Conservation (phyloP, 2,888 invertebrate species). For the Dicycla oo region DNA sequence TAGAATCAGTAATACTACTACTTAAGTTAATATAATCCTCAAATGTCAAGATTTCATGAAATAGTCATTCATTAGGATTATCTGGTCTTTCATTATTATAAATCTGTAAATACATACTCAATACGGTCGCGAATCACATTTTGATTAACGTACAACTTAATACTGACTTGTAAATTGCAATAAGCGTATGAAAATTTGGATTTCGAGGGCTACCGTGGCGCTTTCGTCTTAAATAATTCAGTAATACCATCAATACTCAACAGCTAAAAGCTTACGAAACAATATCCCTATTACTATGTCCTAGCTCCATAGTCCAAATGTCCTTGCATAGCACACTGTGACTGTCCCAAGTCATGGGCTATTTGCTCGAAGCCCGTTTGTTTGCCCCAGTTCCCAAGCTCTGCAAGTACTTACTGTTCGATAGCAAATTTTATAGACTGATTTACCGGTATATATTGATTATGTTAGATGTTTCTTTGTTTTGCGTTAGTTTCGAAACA, state of each 20-base stretch:
- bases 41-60: too few relatives aligned
- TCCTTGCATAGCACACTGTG: constrained; percentile 57
- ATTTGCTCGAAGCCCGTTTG: constrained; percentile 59
- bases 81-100: too few relatives aligned
- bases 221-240: background rate
- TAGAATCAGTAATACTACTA: too few relatives aligned
- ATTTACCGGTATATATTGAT: constrained; percentile 55
- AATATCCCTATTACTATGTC: constrained; percentile 21
- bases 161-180: too few relatives aligned
- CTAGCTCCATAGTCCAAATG: constrained; percentile 32
- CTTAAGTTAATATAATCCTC: too few relatives aligned
- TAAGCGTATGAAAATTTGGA: too few relatives aligned
- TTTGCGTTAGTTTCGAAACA: constrained; percentile 45
- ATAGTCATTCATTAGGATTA: too few relatives aligned
- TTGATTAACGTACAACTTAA: too few relatives aligned
- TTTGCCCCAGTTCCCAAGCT: constrained; percentile 69
- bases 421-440: constrained; percentile 51
- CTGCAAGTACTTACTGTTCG: constrained; percentile 38
- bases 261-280: constrained; percentile 34
- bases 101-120: too few relatives aligned
- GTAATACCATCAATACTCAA: constrained; percentile 6
- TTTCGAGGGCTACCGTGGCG: too few relatives aligned
- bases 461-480: constrained; percentile 45
- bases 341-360: constrained; percentile 47
- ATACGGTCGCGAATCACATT: too few relatives aligned